Conservation (phyloP, 1,140 invertebrate species). For the Chelonus insularis region DNA sequence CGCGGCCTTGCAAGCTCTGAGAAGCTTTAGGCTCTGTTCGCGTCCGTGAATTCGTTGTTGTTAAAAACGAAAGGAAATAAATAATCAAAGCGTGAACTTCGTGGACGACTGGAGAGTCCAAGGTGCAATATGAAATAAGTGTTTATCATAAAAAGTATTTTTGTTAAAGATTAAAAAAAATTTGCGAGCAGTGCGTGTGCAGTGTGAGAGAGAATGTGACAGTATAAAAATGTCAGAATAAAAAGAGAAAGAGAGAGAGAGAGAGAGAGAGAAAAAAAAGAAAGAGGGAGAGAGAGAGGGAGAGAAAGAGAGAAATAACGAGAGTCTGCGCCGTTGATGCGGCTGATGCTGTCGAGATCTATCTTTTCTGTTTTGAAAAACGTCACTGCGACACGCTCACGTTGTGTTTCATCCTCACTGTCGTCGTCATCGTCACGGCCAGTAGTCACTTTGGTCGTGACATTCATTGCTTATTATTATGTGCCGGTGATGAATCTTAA, state of each 20-base stretch:
- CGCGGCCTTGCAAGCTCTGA: slow-evolving; percentile 32
- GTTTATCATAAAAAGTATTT: too few relatives aligned
- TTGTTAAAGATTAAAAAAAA: too few relatives aligned
- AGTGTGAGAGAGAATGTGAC: too few relatives aligned
- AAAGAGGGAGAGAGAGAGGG: background rate
- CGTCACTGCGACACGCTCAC: background rate
- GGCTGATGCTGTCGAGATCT: background rate
- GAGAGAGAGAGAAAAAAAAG: background rate
- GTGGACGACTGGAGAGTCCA: too few relatives aligned
- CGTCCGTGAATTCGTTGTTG: too few relatives aligned
- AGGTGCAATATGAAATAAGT: too few relatives aligned
- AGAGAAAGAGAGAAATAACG: background rate
- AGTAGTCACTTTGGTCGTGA: too few relatives aligned
- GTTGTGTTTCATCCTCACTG: background rate
- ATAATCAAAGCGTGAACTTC: too few relatives aligned
- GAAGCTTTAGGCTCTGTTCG: background rate
- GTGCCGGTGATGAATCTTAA: too few relatives aligned
- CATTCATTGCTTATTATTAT: too few relatives aligned
- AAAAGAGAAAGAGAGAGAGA: background rate
- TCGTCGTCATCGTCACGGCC: background rate
- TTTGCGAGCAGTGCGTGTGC: too few relatives aligned
- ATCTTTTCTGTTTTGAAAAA: background rate
- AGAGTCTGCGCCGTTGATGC: background rate
- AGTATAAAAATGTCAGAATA: background rate
- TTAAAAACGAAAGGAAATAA: background rate